Base-by-base conservation (phyloP, 2,113 vertebrate species). In the Phainopepla nitens region DNA sequence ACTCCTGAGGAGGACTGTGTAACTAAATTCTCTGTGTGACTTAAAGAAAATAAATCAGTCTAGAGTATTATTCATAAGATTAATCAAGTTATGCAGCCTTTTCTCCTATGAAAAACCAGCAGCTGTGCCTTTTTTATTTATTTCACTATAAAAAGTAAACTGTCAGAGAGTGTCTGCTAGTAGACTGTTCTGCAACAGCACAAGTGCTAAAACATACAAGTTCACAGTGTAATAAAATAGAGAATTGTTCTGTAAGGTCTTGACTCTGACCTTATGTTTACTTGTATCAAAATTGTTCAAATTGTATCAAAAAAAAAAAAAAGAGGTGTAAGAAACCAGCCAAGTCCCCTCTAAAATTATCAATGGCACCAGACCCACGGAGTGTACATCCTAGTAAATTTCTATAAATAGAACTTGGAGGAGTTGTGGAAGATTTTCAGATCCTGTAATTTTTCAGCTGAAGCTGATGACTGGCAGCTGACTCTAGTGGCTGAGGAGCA, bases 331-430 rank as follows among this genome's bases (percentile, higher is more conserved):
- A 96, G 82, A 86, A 94, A 96, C 81, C 77, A 93, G 93, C 94
- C 95, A 97, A 97, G 61, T 94, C 47, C 68, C 89, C 61, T 97
- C 94, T 97, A 96, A 97, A 97, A 97, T 96, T 97, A 96, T 95
- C 87, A 7, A 80, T 97, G 97, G 94, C 96, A 97, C 66, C 84
- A 95, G 96, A 92, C 60, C 84, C 73, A 96, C 70, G 15, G 70
- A 97, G 90, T 14, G 19, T 90, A 96, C 71, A 89, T 93, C 89
- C 61, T 60, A 94, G 93, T 93, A 96, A 96, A 94, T 76, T 95
- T 94, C 97, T 97, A 95, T 90, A 54, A 96, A 92, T 69, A 96
- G 93, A 90, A 95, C 73, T 94, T 33, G 28, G 62, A 88, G 72
- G 65, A 84, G 57, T 35, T 80, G 61, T 75, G 83, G 83, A 72